Evolutionary conservation across 2,888 invertebrate genomes (phyloP).

Genomic region (Galerucella calmariensis): DNA sequence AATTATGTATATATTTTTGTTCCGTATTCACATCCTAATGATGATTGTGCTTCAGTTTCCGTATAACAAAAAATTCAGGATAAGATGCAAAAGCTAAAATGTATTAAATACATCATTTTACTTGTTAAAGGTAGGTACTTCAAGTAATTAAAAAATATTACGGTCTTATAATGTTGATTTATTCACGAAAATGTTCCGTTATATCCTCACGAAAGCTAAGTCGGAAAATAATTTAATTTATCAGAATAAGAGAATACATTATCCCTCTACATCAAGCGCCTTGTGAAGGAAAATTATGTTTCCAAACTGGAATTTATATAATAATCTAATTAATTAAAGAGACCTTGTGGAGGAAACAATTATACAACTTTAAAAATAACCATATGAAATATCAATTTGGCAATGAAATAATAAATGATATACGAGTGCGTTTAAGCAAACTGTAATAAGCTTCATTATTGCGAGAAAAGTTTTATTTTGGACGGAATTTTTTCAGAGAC

Average conservation of each 20-base stretch:
- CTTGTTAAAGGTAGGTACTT: too few relatives aligned
- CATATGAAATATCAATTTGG: constrained; percentile 18
- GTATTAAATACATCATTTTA: too few relatives aligned
- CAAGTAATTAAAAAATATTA: too few relatives aligned
- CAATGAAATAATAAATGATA: constrained; percentile 17
- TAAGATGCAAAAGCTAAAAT: too few relatives aligned
- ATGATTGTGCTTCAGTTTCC: too few relatives aligned
- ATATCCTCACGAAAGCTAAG: too few relatives aligned
- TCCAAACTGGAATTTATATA: not conserved
- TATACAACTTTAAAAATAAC: not conserved
- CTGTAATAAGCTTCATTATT: constrained; percentile 22
- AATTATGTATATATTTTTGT: too few relatives aligned
- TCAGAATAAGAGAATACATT: not conserved
- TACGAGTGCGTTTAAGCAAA: constrained; percentile 6
- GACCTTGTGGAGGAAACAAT: not conserved
- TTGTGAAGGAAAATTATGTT: not conserved
- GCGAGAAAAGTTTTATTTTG: constrained; percentile 26
- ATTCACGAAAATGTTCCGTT: too few relatives aligned
- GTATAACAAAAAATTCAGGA: too few relatives aligned
- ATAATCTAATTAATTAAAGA: not conserved
- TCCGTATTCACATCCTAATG: too few relatives aligned
- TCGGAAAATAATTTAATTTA: too few relatives aligned
- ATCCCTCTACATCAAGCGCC: not conserved
- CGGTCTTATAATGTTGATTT: too few relatives aligned
- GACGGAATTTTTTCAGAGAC: constrained; percentile 23